Base-by-base conservation (phyloP, 2,797 vertebrate species). In the Coranthus polyacanthus region DNA sequence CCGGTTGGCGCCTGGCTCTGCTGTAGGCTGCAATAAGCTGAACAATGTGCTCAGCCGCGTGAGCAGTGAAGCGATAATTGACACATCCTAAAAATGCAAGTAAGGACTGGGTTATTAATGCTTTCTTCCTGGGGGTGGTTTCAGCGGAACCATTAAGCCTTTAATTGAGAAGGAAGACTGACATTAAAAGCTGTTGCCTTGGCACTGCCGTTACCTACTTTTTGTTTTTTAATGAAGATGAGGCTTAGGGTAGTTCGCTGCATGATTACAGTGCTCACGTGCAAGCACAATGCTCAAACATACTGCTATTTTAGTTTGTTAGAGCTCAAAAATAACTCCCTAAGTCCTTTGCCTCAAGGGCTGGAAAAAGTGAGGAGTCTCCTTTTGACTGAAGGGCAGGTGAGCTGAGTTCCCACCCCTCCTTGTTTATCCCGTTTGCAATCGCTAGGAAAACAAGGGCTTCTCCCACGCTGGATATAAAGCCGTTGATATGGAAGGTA, bases 331-430 rank as follows among this genome's bases (percentile, higher is more conserved):
- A 93, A 93, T 88, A 90, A 86, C 91, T 83, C 62, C 2, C 21
- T 72, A 88, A 90, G 74, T 88, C 82, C 52, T 83, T 54, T 63
- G 82, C 92, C 91, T 80, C 7, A 5, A 83, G 89, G 84, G 59
- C 65, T 93, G 93, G 93, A 95, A 94, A 93, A 94, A 92, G 71
- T 92, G 88, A 93, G 73, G 79, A 79, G 82, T 89, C 72, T 90
- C 57, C 56, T 74, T 66, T 89, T 88, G 83, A 92, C 76, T 80
- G 82, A 70, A 77, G 85, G 84, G 84, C 92, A 94, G 93, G 93
- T 94, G 85, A 92, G 82, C 64, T 39, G 62, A 45, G 81, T 92
- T 91, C 91, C 84, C 90, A 83, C 89, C 89, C 85, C 83, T 88
- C 82, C 83, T 82, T 75, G 61, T 87, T 88, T 87, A 75, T 79